Evolutionary conservation across 2,113 vertebrate genomes (phyloP).

Genomic region (Salvator merianae): DNA sequence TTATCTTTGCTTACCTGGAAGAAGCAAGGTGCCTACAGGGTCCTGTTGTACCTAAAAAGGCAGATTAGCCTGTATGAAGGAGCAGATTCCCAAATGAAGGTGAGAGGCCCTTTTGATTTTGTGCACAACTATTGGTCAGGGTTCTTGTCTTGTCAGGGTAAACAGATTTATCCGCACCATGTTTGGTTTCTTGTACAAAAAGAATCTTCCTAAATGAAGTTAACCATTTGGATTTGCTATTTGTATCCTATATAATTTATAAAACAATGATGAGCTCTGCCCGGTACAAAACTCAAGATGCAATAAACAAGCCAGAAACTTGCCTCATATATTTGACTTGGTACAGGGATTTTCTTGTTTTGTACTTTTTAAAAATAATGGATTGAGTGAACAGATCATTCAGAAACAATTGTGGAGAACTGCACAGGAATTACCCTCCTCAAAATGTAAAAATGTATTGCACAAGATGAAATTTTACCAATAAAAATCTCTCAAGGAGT

Average conservation of each 20-base stretch:
- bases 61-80: too few relatives aligned
- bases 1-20: too few relatives aligned
- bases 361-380: conserved; percentile 28
- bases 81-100: too few relatives aligned
- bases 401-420: conserved; percentile 46
- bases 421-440: conserved; percentile 2
- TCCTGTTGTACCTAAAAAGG: too few relatives aligned
- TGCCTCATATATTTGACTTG: conserved; percentile 63
- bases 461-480: neutral
- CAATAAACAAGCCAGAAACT: conserved; percentile 44
- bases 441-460: conserved; percentile 1
- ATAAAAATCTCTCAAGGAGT: neutral
- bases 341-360: conserved; percentile 57
- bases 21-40: too few relatives aligned
- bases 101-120: neutral
- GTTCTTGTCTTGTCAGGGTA: conserved; percentile 53
- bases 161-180: conserved; percentile 37
- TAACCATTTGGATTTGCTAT: conserved; percentile 53
- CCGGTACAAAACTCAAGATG: conserved; percentile 45
- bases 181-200: conserved; percentile 44
- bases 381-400: conserved; percentile 55
- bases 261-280: conserved; percentile 56
- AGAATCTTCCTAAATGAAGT: conserved; percentile 38
- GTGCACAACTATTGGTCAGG: neutral
- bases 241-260: conserved; percentile 52